phyloP scores from a whole-genome alignment of 2,797 vertebrate species.

The Microctenopoma lineatum region DNA sequence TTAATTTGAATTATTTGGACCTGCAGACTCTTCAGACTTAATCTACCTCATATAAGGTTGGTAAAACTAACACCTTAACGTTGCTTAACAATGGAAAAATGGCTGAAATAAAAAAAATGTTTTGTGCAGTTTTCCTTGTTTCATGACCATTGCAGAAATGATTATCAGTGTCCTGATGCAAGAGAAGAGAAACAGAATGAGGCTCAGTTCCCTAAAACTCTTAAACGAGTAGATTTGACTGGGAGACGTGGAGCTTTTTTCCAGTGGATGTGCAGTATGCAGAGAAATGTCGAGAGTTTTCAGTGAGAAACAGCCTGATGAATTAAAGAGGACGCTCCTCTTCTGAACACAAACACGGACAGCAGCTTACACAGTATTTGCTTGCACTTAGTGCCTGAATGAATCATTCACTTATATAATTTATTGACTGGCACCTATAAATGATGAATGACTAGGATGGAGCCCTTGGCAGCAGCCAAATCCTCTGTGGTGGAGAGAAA shows the following conservation, averaged over 20 bases:
- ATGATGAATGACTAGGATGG: constrained; percentile 73
- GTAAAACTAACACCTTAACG: no score
- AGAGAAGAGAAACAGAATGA: not conserved
- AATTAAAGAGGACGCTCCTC: constrained; percentile 69
- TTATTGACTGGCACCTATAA: constrained; percentile 77
- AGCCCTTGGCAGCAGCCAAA: constrained; percentile 61
- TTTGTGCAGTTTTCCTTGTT: no score
- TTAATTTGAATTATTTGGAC: no score
- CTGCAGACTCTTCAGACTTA: no score
- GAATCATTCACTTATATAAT: constrained; percentile 79
- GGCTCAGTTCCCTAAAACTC: not conserved
- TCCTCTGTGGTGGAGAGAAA: constrained; percentile 51
- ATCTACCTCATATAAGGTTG: no score
- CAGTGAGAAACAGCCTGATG: constrained; percentile 53
- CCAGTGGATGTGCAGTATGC: constrained; percentile 12
- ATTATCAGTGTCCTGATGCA: no score
- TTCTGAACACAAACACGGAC: constrained; percentile 56
- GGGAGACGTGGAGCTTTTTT: not conserved
- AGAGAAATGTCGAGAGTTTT: constrained; percentile 34
- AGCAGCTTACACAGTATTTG: constrained; percentile 66
- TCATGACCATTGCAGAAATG: no score
- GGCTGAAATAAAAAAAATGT: no score
- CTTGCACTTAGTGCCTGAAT: constrained; percentile 76
- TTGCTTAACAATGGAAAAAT: no score
- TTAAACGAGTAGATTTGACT: not conserved